Evolutionary conservation across 2,797 vertebrate species (phyloP), one percentile per base, ranked within the genome.

Genomic region (Gambusia yucatana): DNA sequence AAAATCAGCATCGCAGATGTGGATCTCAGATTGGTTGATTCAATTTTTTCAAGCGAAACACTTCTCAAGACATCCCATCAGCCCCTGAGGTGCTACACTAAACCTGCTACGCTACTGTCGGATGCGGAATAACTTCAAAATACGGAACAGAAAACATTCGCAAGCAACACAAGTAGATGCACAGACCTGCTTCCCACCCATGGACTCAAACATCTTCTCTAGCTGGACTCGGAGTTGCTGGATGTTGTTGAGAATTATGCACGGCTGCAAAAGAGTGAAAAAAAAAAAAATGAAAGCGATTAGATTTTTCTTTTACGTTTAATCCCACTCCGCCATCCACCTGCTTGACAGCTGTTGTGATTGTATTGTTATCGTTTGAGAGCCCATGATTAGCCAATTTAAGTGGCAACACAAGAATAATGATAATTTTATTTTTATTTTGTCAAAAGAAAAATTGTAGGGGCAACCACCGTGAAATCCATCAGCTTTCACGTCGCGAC

Each of bases 181-280:
- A 91, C 91, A 91, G 78, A 99, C 98, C 97, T 99, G 98, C 93
- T 99, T 99, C 52, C 98, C 98, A 72, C 98, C 98, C 98, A 99
- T 99, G 75, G 98, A 97, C 93, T 99, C 98, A 87, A 99, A 99
- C 98, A 99, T 98, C 93, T 99, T 99, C 94, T 99, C 98, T 88
- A 99, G 96, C 80, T 98, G 98, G 77, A 99, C 97, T 39, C 98
- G 94, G 25, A 99, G 87, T 75, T 99, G 98, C 85, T 99, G 98
- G 83, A 99, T 98, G 93, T 99, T 99, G 93, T 99, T 99, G 93
- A 99, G 96, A 91, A 99, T 87, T 94, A 99, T 98, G 90, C 97
- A 99, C 86, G 98, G 95, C 98, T 99, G 83, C 78, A 63, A 87
- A 82, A 76, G 59, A 20, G 77, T 0, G 72, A 77, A 36, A 76